Base-by-base conservation (phyloP, 2,113 vertebrate genomes). In the Semicossyphus pulcher region DNA sequence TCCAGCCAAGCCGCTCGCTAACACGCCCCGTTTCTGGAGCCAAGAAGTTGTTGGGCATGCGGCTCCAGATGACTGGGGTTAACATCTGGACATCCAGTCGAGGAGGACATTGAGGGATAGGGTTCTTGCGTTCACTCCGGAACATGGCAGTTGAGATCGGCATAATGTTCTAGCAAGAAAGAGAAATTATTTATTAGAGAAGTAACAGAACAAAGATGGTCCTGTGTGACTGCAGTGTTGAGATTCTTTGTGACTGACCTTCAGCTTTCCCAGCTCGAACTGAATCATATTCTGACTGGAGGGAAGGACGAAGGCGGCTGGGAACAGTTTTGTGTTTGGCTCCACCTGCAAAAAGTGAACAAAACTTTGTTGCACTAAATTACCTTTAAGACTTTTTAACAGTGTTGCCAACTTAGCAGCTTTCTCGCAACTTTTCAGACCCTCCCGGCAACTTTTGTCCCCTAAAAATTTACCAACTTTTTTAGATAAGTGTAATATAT, bases 111-210 rank as follows among this genome's bases (percentile, higher is more conserved):
- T 99, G 97, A 0, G 97, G 97, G 0, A 95, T 94, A 0, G 96
- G 86, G 89, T 98, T 99, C 90, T 92, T 96, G 69, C 94, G 87
- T 85, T 99, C 97, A 2, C 97, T 98, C 53, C 95, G 91, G 83
- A 99, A 99, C 97, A 98, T 97, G 87, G 97, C 97, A 0, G 97
- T 94, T 0, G 97, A 99, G 86, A 98, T 94, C 0, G 97, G 97
- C 96, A 98, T 97, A 79, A 99, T 98, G 86, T 99, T 99, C 97
- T 98, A 79, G 16, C 1, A 31, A 14, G 41, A 69, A 39, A 48
- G 20, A 48, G 10, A 41, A 53, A 39, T 59, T 0, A 44, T 52
- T 1, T 0, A 21, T 44, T n/a, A 37, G 18, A 61, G 26, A 65
- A 29, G 10, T 10, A 18, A 12, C 1, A 31, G 5, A 21, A n/a